Conservation (phyloP, 2,888 invertebrate species). For the Aleiodes alternator region DNA sequence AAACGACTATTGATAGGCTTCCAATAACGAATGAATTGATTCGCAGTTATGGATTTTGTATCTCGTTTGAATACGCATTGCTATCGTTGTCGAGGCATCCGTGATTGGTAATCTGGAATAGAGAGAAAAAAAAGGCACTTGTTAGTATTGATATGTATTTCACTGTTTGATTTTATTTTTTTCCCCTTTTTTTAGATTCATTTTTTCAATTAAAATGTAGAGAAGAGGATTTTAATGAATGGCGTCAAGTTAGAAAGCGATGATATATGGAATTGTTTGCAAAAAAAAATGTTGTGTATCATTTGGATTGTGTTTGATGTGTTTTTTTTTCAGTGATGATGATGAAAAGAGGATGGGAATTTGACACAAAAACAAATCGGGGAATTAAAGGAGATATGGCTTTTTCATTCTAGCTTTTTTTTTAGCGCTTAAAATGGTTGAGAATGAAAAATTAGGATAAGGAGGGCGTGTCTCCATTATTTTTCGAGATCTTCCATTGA, state of each 20-base stretch:
- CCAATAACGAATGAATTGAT: constrained; percentile 27
- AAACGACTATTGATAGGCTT: neutral
- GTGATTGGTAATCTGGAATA: constrained; percentile 17
- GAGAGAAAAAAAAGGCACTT: constrained; percentile 7
- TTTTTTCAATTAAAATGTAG: neutral
- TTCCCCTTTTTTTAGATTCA: neutral
- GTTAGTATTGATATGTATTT: constrained; percentile 13
- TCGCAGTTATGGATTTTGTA: neutral
- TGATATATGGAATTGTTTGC: neutral
- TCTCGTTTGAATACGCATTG: constrained; percentile 4
- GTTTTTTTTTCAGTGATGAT: neutral
- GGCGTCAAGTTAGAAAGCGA: neutral
- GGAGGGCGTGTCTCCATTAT: too few species aligned
- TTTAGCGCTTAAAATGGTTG: too few species aligned
- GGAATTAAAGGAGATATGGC: too few species aligned
- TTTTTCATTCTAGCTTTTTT: too few species aligned
- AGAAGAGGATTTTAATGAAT: constrained; percentile 21
- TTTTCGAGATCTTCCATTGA: too few species aligned
- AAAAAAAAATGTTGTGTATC: neutral
- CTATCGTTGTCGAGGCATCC: constrained; percentile 3
- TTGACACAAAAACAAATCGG: too few species aligned
- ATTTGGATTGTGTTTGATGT: neutral
- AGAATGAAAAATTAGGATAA: too few species aligned
- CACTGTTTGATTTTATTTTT: neutral
- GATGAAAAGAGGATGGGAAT: constrained; percentile 6